phyloP scores from a whole-genome alignment of 2,888 invertebrate genomes.

The Pinctada fucata region DNA sequence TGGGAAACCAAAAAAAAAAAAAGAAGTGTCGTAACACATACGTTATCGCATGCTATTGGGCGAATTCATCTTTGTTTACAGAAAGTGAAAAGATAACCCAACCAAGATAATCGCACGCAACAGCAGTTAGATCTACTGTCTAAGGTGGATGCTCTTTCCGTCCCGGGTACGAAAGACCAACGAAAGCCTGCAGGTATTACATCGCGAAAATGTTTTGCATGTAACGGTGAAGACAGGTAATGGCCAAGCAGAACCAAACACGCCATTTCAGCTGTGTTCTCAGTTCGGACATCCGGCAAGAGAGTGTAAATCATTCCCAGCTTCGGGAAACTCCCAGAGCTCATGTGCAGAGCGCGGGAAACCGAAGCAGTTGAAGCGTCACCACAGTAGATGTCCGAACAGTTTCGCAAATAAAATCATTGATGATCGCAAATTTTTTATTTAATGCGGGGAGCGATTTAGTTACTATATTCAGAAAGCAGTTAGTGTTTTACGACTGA shows the following conservation, averaged over 20 bases:
- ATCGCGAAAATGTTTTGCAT: constrained; percentile 19
- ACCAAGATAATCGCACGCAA: not conserved
- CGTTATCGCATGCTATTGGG: too few relatives aligned
- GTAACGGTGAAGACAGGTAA: constrained; percentile 3
- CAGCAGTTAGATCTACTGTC: not conserved
- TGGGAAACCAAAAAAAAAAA: not conserved
- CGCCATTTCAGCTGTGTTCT: constrained; percentile 21
- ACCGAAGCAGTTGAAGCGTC: constrained; percentile 9
- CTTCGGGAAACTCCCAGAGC: constrained; percentile 13
- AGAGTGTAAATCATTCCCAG: not conserved
- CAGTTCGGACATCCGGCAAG: constrained; percentile 22
- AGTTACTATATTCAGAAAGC: too few relatives aligned
- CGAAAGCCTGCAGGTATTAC: not conserved
- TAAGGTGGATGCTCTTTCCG: not conserved
- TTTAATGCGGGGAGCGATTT: too few relatives aligned
- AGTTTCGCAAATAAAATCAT: not conserved
- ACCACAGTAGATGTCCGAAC: not conserved
- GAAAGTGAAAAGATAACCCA: not conserved
- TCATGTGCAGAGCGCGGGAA: constrained; percentile 11
- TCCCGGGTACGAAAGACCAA: not conserved
- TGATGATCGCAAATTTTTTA: too few relatives aligned
- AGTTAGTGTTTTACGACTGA: too few relatives aligned
- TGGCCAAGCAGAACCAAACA: constrained; percentile 5
- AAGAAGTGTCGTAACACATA: not conserved
- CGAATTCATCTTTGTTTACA: not conserved